Conservation (phyloP, 1,140 invertebrate genomes). For the Caerostris darwini region DNA sequence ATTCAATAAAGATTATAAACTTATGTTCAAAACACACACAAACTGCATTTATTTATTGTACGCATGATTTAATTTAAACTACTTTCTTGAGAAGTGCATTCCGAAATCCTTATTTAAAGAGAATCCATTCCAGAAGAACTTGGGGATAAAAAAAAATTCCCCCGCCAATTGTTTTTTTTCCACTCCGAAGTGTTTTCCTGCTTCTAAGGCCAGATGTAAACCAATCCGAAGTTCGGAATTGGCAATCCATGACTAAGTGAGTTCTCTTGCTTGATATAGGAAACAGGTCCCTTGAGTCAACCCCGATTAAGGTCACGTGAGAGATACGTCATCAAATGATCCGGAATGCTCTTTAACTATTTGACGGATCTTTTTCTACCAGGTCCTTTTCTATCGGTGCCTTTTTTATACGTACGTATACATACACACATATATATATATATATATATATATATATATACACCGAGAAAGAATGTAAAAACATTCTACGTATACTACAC, state of each 20-base stretch:
- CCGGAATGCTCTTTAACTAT: neutral
- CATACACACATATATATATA: neutral
- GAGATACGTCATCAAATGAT: slow-evolving; percentile 18
- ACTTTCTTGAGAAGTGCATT: too few species aligned
- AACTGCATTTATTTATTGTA: too few species aligned
- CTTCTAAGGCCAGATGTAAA: neutral
- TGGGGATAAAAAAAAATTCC: neutral
- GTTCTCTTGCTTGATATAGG: slow-evolving; percentile 64
- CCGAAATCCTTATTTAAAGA: neutral
- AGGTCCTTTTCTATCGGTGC: neutral
- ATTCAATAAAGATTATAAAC: too few species aligned
- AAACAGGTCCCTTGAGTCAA: slow-evolving; percentile 52
- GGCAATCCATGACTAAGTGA: slow-evolving; percentile 70
- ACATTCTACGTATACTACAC: neutral
- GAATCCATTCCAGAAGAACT: neutral
- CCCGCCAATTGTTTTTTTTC: neutral
- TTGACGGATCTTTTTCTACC: neutral
- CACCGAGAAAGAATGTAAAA: slow-evolving; percentile 32
- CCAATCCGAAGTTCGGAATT: neutral
- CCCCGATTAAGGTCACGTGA: neutral
- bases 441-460: neutral
- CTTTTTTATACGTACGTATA: neutral
- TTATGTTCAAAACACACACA: too few species aligned
- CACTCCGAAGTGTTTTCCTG: neutral
- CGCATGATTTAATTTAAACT: too few species aligned